Evolutionary conservation across 2,888 invertebrate genomes (phyloP).

Genomic region (Cordilura impudica): DNA sequence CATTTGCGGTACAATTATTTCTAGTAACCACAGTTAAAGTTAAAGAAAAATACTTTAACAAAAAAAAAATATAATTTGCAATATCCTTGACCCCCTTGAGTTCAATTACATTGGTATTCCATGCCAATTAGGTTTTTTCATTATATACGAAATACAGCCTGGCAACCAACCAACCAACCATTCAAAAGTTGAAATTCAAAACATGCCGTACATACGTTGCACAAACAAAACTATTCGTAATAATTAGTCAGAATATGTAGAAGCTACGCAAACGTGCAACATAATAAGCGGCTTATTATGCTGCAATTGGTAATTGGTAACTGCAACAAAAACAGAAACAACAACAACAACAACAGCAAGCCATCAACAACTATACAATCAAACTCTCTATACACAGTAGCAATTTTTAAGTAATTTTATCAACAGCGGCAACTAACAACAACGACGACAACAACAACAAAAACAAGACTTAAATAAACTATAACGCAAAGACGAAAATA

Average conservation of each 20-base stretch:
- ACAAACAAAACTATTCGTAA: conserved; percentile 56
- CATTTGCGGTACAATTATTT: background rate
- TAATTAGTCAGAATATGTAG: conserved; percentile 59
- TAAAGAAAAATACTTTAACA: background rate
- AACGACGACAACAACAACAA: background rate
- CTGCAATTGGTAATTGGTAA: background rate
- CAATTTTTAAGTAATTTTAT: conserved; percentile 27
- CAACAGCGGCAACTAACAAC: conserved; percentile 6
- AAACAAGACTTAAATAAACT: background rate
- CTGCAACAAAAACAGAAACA: background rate
- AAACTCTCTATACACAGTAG: background rate
- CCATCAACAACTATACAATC: background rate
- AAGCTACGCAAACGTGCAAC: conserved; percentile 44
- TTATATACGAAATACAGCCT: background rate
- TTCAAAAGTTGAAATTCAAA: conserved; percentile 43
- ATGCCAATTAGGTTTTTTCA: conserved; percentile 46
- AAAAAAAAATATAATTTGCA: conserved; percentile 10
- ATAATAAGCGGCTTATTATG: conserved; percentile 50
- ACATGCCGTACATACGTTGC: conserved; percentile 33
- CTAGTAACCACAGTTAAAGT: conserved; percentile 7
- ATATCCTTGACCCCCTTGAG: conserved; percentile 56
- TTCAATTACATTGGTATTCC: conserved; percentile 54
- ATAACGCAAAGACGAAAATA: conserved; percentile 22
- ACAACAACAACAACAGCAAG: conserved; percentile 5
- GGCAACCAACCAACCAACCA: background rate